Evolutionary conservation across 1,140 invertebrate species (phyloP).

Genomic region (Batillaria attramentaria): DNA sequence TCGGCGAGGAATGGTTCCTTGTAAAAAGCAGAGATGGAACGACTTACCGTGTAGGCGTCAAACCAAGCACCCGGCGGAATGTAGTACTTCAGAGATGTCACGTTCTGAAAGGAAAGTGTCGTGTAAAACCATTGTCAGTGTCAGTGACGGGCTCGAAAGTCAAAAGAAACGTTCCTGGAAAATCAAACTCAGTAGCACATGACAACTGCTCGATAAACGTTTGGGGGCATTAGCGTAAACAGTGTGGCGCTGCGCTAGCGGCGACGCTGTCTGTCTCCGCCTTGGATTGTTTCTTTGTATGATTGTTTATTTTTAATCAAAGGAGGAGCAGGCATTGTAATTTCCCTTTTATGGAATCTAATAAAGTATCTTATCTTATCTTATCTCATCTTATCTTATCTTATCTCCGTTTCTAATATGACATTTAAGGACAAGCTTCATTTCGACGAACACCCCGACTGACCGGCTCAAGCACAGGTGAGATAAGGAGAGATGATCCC

Average conservation of each 20-base stretch:
- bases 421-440: too few species aligned
- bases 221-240: background rate
- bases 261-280: background rate
- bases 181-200: too few species aligned
- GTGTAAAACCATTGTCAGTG: background rate
- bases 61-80: slow-evolving; percentile 69
- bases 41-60: slow-evolving; percentile 67
- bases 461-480: slow-evolving; percentile 61
- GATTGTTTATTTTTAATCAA: too few species aligned
- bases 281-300: background rate
- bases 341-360: too few species aligned
- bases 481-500: slow-evolving; percentile 69
- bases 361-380: too few species aligned
- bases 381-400: too few species aligned
- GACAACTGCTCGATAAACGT: too few species aligned
- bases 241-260: background rate
- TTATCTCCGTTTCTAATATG: too few species aligned
- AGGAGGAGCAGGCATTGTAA: too few species aligned
- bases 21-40: too few species aligned
- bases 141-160: too few species aligned
- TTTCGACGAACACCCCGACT: background rate
- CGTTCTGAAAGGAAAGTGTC: slow-evolving; percentile 32
- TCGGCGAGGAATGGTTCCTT: too few species aligned
- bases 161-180: background rate
- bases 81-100: slow-evolving; percentile 55